Evolutionary conservation across 2,888 invertebrate genomes (phyloP).

Genomic region (Acrobasis repandana): DNA sequence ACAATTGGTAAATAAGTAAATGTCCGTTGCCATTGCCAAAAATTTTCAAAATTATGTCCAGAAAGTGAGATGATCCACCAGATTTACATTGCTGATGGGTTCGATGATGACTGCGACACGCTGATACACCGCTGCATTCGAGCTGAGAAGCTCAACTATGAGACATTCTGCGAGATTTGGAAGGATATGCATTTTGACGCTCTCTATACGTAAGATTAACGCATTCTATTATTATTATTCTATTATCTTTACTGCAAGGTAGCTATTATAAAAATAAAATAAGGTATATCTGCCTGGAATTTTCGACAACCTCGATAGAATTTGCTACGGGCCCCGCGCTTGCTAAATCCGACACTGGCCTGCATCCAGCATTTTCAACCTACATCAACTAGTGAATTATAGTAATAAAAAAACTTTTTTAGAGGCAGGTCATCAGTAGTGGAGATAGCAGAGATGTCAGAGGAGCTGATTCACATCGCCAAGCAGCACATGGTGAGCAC

Average conservation of each 20-base stretch:
- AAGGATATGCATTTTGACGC: slow-evolving; percentile 60
- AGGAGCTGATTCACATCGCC: slow-evolving; percentile 61
- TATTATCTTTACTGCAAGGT: too few relatives aligned
- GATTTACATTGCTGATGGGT: slow-evolving; percentile 65
- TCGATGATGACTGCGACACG: slow-evolving; percentile 64
- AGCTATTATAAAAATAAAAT: too few relatives aligned
- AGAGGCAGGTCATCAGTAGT: slow-evolving; percentile 55
- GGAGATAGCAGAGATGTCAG: slow-evolving; percentile 67
- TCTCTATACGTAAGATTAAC: slow-evolving; percentile 58
- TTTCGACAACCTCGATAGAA: too few relatives aligned
- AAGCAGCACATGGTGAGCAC: slow-evolving; percentile 59
- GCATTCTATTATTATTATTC: too few relatives aligned
- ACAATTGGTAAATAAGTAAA: too few relatives aligned
- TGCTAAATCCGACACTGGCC: too few relatives aligned
- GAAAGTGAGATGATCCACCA: slow-evolving; percentile 27
- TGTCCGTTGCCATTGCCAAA: too few relatives aligned
- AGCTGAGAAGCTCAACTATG: slow-evolving; percentile 51
- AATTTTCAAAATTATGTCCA: background rate
- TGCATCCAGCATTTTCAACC: too few relatives aligned
- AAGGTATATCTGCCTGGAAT: too few relatives aligned
- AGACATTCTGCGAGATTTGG: slow-evolving; percentile 59
- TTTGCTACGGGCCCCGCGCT: too few relatives aligned
- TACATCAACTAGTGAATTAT: too few relatives aligned
- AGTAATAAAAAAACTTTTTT: slow-evolving; percentile 27
- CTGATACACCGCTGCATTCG: slow-evolving; percentile 56